Base-by-base conservation (phyloP, 2,113 vertebrate genomes). In the Dipodomys ordii region DNA sequence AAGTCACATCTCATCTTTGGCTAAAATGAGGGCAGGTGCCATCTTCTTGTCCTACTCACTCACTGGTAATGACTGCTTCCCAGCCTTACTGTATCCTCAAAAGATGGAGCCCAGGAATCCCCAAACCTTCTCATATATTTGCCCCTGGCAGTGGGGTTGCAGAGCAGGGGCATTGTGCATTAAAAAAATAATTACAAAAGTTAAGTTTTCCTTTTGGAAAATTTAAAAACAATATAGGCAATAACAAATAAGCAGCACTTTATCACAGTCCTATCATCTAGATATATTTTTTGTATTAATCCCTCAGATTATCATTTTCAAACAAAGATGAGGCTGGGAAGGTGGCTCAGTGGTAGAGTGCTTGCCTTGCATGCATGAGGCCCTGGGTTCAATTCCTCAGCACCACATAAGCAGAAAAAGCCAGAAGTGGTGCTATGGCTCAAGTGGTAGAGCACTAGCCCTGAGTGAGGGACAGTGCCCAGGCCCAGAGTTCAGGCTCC, bases 251-350 rank as follows among this genome's bases (percentile, higher is more conserved):
- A 23, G 9, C 13, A 65, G 1, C 44, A 28, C 72, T 64, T 83
- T 28, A 10, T 60, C 9, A 35, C 2, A 68, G n/a, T 57, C 32
- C 90, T 39, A 23, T n/a, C 32, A 60, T 35, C 16, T 6, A 77
- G 72, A 87, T 3, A 2, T 7, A 20, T 32, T 15, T 77, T 96
- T 81, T 82, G 20, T 80, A n/a, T 64, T 53, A 84, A 87, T 68
- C 23, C 18, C 76, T 39, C 23, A 12, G 25, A 39, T 39, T 39
- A 39, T 39, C 39, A 39, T 39, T 39, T 39, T 39, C 39, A 39
- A 39, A 39, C 39, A 39, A 39, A 39, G 39, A 39, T 39, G 39
- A 39, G 5, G 39, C 39, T 39, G 39, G 39, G 39, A 39, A 39
- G 39, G 35, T 39, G 35, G 39, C 39, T 39, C 39, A 39, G 39